Evolutionary conservation across 2,113 vertebrate genomes (phyloP).

Genomic region (Thinocorus orbignyianus): DNA sequence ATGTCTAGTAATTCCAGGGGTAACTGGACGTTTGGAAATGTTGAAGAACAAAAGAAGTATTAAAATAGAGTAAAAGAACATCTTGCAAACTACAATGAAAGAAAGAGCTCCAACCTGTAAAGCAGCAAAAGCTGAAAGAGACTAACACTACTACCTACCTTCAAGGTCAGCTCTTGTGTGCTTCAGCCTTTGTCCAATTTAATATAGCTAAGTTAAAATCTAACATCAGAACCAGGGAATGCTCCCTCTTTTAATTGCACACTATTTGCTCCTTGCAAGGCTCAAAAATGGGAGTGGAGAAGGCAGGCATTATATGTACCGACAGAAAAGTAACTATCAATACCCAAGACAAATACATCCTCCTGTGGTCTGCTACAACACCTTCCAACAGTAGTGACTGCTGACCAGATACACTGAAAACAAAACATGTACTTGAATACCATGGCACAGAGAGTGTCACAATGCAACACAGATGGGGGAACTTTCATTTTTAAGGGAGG

Average conservation of each 20-base stretch:
- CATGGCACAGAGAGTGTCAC: neutral
- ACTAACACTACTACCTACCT: neutral
- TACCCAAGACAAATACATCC: neutral
- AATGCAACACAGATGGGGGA: slow-evolving; percentile 36
- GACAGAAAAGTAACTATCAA: neutral
- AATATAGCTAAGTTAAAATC: neutral
- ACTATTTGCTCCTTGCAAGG: neutral
- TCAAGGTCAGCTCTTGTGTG: neutral
- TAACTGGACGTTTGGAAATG: neutral
- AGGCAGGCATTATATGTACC: neutral
- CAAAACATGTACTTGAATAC: neutral
- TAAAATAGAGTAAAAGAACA: neutral
- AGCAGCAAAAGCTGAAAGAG: neutral
- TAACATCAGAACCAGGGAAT: neutral
- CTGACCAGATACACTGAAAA: neutral
- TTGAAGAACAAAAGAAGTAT: neutral
- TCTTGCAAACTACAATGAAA: neutral
- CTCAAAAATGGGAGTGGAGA: neutral
- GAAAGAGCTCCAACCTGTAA: neutral
- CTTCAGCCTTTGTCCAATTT: neutral
- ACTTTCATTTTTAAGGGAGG: neutral
- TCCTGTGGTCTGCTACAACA: neutral
- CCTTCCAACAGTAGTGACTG: neutral
- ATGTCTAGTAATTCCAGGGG: neutral
- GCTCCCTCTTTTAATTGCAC: neutral